Evolutionary conservation across 92 coral and sea anemone genomes (phyloP), one percentile per base, ranked within the genome.

Genomic region (Heliopora coerulea): DNA sequence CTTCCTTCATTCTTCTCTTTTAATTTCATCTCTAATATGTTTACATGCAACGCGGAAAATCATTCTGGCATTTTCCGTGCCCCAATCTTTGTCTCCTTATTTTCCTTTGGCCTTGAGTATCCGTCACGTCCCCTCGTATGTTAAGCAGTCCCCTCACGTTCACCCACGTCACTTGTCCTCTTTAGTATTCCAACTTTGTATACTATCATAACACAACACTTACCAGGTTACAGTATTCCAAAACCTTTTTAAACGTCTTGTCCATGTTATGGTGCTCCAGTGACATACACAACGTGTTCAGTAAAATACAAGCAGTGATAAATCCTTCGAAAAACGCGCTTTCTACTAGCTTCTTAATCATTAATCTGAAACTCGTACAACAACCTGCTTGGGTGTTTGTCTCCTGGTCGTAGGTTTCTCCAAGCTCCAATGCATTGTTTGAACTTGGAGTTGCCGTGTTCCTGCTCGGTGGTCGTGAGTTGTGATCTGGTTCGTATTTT

Each of bases 241-340:
- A 79, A 35, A 90, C 86, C 44, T 46, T 37, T 14, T 84, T 21
- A 57, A 95, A 95, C 40, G 74, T 54, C 4, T 0, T 0, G 80
- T 95, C 85, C 99, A 95, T 95, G 21, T 82, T 28, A 73, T 77
- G 83, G 72, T 95, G 89, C 41, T 95, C 99, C 42, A 87, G 28
- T 3, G 99, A 95, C 99, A 95, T 95, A 26, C 96, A 96, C 48
- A 87, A 59, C 1, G 99, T 95, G 67, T 95, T 95, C n/a, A 95
- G 84, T 66, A 95, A 78, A 59, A 95, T 95, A 68, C 99, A 95
- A 44, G 89, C 70, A 8, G 99, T 95, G 25, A 95, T 95, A 30
- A 95, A 85, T 24, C 90, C 87, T 84, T 95, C 99, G 34, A 95
- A 95, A 0, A 79, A 48, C n/a, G 99, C 74, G 34, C 78, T 61